These are phyloP conservation scores for Epizoanthus ramosus DNA, from an alignment of 92 coral and sea anemone species.

Conservation along the genomic window DNA sequence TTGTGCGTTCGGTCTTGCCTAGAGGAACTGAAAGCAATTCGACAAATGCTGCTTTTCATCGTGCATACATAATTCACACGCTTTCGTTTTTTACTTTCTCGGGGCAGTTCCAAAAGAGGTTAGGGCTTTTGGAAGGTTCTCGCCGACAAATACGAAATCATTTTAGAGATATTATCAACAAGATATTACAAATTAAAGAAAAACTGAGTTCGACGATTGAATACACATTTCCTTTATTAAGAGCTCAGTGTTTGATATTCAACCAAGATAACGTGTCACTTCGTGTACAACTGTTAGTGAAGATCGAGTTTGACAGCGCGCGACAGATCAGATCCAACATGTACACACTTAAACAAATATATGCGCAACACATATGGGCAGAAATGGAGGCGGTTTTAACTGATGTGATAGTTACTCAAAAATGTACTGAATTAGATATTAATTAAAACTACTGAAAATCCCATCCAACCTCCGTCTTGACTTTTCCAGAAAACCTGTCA, in stretches of 20 bases:
- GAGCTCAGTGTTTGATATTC: background rate
- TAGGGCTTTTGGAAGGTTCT: background rate
- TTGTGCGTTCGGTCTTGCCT: conserved; percentile 11
- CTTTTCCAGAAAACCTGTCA: no score
- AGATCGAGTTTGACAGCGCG: no score
- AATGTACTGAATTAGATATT: no score
- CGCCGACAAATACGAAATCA: background rate
- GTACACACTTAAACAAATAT: background rate
- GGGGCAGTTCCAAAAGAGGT: background rate
- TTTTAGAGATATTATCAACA: conserved; percentile 2
- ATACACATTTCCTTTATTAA: background rate
- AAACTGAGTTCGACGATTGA: background rate
- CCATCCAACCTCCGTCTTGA: no score
- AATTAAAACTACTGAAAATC: no score
- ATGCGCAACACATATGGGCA: background rate
- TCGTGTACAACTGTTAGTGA: background rate
- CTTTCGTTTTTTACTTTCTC: background rate
- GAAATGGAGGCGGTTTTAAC: no score
- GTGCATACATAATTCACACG: background rate
- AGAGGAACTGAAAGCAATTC: conserved; percentile 14
- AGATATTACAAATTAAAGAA: background rate
- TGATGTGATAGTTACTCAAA: no score
- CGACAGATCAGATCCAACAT: background rate
- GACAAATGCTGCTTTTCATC: conserved; percentile 1
- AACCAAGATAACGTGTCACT: background rate